Percentiles rank a stretch among this genome's conserved stretches.
Evolutionary conservation across 2,888 invertebrate genomes (phyloP).

Genomic region (Ormyrus nitidulus): DNA sequence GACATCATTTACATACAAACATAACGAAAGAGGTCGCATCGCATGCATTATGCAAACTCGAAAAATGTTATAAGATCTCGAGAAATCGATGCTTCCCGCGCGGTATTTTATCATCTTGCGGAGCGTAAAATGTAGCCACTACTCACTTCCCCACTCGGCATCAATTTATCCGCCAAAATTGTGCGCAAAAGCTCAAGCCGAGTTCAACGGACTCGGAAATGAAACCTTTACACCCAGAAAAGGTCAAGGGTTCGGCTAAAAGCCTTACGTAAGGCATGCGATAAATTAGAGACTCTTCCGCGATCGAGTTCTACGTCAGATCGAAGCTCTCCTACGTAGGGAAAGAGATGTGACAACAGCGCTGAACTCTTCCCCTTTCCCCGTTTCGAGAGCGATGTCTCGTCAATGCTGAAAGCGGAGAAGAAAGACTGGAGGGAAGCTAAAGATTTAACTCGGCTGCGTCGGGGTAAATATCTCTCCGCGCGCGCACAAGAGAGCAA

Average conservation of each 20-base stretch:
- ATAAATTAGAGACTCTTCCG: slow-evolving; percentile 37
- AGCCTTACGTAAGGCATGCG: slow-evolving; percentile 8
- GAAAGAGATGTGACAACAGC: neutral
- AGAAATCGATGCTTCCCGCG: neutral
- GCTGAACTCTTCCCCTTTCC: no score
- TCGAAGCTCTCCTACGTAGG: neutral
- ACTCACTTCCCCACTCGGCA: neutral
- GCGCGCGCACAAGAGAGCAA: no score
- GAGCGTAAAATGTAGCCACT: neutral
- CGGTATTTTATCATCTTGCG: slow-evolving; percentile 1
- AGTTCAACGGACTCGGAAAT: neutral
- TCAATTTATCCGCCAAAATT: slow-evolving; percentile 1
- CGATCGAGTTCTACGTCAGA: slow-evolving; percentile 15
- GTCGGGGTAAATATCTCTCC: slow-evolving; percentile 69
- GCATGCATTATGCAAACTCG: neutral
- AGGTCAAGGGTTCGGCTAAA: slow-evolving; percentile 23
- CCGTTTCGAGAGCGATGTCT: neutral
- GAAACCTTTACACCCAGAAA: no score
- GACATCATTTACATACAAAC: slow-evolving; percentile 1
- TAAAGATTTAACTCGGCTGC: slow-evolving; percentile 65
- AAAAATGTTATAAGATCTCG: no score
- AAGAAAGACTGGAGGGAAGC: slow-evolving; percentile 50
- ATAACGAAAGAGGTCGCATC: neutral
- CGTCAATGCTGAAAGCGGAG: slow-evolving; percentile 19
- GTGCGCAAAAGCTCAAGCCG: neutral